Percentiles rank a stretch among this genome's conserved stretches.
Conservation (phyloP, 2,888 invertebrate genomes). For the Leptura quadrifasciata region DNA sequence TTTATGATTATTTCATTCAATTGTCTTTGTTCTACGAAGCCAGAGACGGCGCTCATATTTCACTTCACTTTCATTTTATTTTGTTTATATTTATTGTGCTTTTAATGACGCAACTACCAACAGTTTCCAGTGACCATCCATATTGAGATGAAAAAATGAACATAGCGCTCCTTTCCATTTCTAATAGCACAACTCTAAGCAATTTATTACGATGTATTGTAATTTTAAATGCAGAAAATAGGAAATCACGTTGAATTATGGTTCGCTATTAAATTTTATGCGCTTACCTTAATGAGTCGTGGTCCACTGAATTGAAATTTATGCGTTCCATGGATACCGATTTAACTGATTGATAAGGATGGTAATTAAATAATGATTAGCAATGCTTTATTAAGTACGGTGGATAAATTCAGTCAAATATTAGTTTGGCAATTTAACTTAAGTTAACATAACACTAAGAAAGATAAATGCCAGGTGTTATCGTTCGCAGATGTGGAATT, state of each 20-base stretch:
- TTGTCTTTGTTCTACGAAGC: conserved; percentile 12
- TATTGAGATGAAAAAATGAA: conserved; percentile 7
- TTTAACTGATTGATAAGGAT: neutral
- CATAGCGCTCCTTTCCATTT: conserved; percentile 7
- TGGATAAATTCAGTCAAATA: neutral
- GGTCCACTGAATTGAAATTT: neutral
- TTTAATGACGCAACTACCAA: neutral
- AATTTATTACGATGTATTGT: neutral
- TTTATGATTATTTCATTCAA: conserved; percentile 28
- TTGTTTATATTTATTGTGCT: conserved; percentile 4
- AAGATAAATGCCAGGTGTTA: too few relatives aligned
- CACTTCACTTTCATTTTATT: conserved; percentile 22
- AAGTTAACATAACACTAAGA: too few relatives aligned
- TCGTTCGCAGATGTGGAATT: too few relatives aligned
- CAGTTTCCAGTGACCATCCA: neutral
- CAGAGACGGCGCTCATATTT: neutral
- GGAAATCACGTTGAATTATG: conserved; percentile 1
- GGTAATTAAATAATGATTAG: neutral
- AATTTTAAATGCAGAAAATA: conserved; percentile 1
- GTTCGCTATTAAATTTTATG: conserved; percentile 2
- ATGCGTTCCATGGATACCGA: neutral
- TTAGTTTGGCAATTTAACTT: neutral
- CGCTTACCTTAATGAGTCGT: neutral
- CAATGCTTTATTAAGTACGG: neutral
- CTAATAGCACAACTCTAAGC: conserved; percentile 4